Conservation (phyloP, 2,797 vertebrate genomes). For the Enteromius mattozi region DNA sequence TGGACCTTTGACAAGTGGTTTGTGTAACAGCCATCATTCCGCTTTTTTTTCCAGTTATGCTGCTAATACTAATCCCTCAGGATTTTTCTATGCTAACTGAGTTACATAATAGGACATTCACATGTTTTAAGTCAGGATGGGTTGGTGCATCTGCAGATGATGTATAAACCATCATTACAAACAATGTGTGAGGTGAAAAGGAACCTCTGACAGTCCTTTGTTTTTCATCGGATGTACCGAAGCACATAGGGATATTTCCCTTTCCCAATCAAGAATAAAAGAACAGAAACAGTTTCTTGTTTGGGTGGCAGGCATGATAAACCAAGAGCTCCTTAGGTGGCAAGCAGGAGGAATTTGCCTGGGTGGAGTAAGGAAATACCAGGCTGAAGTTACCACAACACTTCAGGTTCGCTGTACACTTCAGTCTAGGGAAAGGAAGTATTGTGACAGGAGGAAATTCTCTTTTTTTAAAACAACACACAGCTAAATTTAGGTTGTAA, state of each 20-base stretch:
- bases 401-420: constrained; percentile 13
- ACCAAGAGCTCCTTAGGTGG: constrained; percentile 18
- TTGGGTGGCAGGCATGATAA: constrained; percentile 39
- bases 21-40: background rate
- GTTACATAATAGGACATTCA: constrained; percentile 32
- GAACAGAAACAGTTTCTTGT: constrained; percentile 22
- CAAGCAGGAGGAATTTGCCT: constrained; percentile 39
- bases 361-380: constrained; percentile 56
- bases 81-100: background rate
- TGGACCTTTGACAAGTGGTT: background rate
- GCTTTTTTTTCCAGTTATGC: constrained; percentile 3
- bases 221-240: constrained; percentile 42
- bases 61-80: constrained; percentile 15
- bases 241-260: constrained; percentile 35
- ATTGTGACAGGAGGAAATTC: constrained; percentile 6
- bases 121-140: constrained; percentile 13
- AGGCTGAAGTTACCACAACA: constrained; percentile 38
- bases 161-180: background rate
- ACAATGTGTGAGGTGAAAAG: constrained; percentile 10
- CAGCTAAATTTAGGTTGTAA: background rate
- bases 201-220: constrained; percentile 38
- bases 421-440: background rate
- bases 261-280: constrained; percentile 44
- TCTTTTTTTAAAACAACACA: background rate
- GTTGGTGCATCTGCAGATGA: background rate